phyloP scores from a whole-genome alignment of 2,797 vertebrate genomes.

The Acanthiza pusilla region DNA sequence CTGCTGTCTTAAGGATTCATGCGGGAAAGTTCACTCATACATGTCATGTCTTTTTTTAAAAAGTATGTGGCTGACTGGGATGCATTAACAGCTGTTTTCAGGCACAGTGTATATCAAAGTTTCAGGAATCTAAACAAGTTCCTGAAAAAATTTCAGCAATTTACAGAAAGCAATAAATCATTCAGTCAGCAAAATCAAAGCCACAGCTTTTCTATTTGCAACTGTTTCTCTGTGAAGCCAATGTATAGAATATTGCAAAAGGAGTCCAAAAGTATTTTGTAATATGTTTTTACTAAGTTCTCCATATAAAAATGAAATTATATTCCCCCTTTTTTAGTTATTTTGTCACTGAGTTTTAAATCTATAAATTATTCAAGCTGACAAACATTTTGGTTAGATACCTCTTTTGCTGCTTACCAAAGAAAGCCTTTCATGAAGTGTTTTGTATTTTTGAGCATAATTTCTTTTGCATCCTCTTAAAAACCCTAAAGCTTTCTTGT shows the following conservation, averaged over 20 bases:
- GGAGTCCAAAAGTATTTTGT: not conserved
- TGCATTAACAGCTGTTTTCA: not conserved
- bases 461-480: not conserved
- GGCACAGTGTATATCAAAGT: not conserved
- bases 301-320: not conserved
- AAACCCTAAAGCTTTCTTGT: not conserved
- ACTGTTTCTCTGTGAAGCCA: not conserved
- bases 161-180: constrained; percentile 1
- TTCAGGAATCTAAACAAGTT: constrained; percentile 10
- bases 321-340: not conserved
- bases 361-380: not conserved
- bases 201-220: not conserved
- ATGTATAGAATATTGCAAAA: not conserved
- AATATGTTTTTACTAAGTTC: not conserved
- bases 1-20: not conserved
- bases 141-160: not conserved
- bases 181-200: not conserved
- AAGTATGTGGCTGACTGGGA: not conserved
- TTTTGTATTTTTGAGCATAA: not conserved
- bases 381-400: not conserved
- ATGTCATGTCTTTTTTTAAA: not conserved
- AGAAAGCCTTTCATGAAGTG: not conserved
- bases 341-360: not conserved
- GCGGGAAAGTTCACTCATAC: not conserved
- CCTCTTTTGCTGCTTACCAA: not conserved